Percentiles rank a stretch among this genome's conserved stretches.
phyloP scores from a whole-genome alignment of 1,140 invertebrate species.

The Polypedilum pembai region DNA sequence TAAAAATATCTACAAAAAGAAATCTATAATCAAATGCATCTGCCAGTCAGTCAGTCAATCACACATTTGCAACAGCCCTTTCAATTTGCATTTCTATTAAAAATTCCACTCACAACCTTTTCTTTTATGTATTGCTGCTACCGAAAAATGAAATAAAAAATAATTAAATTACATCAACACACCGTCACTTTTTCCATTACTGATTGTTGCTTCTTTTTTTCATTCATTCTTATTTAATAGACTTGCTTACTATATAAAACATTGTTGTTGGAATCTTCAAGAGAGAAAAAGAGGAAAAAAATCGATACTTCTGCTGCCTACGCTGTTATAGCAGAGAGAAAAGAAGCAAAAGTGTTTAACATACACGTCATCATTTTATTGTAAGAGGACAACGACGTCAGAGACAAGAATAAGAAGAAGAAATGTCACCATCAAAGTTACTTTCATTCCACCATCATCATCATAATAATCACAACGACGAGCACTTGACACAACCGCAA shows the following conservation, averaged over 20 bases:
- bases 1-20: background rate
- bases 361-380: background rate
- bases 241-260: background rate
- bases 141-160: background rate
- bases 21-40: constrained; percentile 15
- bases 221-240: background rate
- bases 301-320: background rate
- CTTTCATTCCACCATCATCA: constrained; percentile 13
- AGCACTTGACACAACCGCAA: background rate
- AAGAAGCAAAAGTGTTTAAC: background rate
- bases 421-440: constrained; percentile 23
- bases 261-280: background rate
- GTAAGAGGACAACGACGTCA: background rate
- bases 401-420: background rate
- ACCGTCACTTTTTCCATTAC: background rate
- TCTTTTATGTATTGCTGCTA: background rate
- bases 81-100: constrained; percentile 2
- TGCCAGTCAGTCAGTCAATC: background rate
- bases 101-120: background rate
- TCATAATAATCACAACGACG: background rate
- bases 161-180: constrained; percentile 26
- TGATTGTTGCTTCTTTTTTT: background rate
- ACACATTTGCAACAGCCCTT: background rate
- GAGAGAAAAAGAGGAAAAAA: background rate
- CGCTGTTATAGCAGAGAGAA: background rate